Evolutionary conservation across 2,888 invertebrate species (phyloP).

Genomic region (Fissipunctia ypsillon): DNA sequence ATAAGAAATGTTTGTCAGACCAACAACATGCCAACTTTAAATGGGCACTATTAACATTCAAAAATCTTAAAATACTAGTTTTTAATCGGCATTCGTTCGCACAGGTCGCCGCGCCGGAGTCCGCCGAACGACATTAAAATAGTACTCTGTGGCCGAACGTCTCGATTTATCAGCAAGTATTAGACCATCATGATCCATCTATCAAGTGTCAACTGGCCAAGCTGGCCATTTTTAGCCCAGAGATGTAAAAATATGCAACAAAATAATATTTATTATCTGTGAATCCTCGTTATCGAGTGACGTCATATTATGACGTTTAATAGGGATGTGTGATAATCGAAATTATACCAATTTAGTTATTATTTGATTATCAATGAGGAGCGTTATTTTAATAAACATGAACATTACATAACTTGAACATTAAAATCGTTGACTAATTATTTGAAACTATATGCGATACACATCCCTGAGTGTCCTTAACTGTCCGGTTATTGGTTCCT

Average conservation of each 20-base stretch:
- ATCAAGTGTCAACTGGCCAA: neutral
- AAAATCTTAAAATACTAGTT: neutral
- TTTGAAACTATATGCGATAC: neutral
- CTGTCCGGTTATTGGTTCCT: neutral
- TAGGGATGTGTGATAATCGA: neutral
- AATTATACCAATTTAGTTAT: conserved; percentile 32
- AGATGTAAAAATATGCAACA: neutral
- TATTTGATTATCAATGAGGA: too few species aligned
- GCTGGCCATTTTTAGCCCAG: neutral
- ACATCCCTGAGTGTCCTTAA: too few species aligned
- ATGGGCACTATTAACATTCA: neutral
- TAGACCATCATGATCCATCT: neutral
- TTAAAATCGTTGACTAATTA: neutral
- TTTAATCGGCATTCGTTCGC: neutral
- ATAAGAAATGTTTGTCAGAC: neutral
- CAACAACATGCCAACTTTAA: neutral
- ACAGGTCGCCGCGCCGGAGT: neutral
- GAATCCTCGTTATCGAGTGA: neutral
- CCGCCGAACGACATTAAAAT: too few species aligned
- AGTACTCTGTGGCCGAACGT: too few species aligned
- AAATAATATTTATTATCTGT: conserved; percentile 31
- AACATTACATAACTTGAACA: neutral
- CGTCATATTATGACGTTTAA: conserved; percentile 17
- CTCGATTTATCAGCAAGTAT: neutral
- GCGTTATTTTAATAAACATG: neutral